A percentile compares a stretch with the other conserved stretches of the same genome.
phyloP scores from a whole-genome alignment of 2,797 vertebrate species.

The Dicrostonyx torquatus region DNA sequence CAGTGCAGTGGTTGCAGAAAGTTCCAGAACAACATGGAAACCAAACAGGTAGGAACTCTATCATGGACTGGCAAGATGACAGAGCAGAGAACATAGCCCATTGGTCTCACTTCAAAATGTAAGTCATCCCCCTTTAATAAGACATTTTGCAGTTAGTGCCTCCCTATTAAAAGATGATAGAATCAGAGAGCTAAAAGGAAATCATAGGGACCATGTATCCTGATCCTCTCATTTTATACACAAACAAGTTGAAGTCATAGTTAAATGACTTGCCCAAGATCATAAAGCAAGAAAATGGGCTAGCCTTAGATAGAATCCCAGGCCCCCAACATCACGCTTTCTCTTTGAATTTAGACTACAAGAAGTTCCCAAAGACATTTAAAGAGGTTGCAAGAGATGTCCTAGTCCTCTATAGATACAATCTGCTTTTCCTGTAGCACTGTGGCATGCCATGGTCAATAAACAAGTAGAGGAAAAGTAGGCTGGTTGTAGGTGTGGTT shows the following conservation, averaged over 20 bases:
- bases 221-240: not conserved
- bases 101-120: not conserved
- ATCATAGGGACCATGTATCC: not conserved
- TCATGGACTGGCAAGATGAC: not conserved
- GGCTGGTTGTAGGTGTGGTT: not conserved
- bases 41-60: not conserved
- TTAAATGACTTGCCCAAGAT: constrained; percentile 3
- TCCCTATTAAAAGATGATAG: not conserved
- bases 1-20: not conserved
- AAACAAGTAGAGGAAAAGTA: not conserved
- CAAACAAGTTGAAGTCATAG: not conserved
- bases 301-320: not conserved
- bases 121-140: not conserved
- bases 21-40: not conserved
- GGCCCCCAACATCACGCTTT: not conserved
- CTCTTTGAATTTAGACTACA: not conserved
- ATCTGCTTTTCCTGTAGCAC: not conserved
- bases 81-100: not conserved
- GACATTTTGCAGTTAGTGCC: not conserved
- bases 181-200: constrained; percentile 16
- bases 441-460: too few relatives aligned
- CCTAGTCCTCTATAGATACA: not conserved
- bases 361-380: not conserved
- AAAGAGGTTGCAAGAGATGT: not conserved
- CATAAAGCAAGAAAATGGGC: not conserved